Conservation (phyloP, 2,797 vertebrate genomes). For the Pipistrellus nathusii region DNA sequence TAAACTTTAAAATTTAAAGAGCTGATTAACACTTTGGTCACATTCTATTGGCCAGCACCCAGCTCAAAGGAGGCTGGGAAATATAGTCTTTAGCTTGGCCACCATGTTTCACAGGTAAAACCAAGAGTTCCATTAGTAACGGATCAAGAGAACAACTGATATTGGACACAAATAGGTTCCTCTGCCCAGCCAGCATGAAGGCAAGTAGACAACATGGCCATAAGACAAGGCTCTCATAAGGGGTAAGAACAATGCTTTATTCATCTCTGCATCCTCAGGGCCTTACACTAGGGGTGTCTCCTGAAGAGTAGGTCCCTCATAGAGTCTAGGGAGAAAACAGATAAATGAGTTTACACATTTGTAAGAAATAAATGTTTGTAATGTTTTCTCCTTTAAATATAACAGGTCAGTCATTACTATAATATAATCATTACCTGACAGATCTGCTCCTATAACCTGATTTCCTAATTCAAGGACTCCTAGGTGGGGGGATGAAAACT, state of each 20-base stretch:
- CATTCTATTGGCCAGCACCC: background rate
- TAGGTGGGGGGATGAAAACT: no score
- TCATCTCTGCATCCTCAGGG: background rate
- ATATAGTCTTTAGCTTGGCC: background rate
- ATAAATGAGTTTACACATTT: background rate
- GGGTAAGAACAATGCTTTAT: background rate
- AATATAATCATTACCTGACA: background rate
- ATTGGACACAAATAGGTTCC: background rate
- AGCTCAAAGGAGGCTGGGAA: constrained; percentile 8
- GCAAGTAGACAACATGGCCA: no score
- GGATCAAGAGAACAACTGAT: background rate
- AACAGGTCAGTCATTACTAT: background rate
- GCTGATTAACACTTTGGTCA: background rate
- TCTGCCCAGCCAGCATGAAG: background rate
- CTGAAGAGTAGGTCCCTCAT: background rate
- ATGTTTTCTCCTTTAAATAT: background rate
- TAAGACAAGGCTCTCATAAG: background rate
- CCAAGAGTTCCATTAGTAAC: background rate
- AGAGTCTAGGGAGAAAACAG: background rate
- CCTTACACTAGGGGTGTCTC: background rate
- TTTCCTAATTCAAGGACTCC: background rate
- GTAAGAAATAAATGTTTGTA: background rate
- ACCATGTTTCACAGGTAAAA: background rate
- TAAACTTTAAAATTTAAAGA: background rate
- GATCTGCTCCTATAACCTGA: background rate